Evolutionary conservation across 35 echinoderm and acorn worm genomes (phyloP), one percentile per base, ranked within the genome.

Genomic region (Lytechinus pictus): DNA sequence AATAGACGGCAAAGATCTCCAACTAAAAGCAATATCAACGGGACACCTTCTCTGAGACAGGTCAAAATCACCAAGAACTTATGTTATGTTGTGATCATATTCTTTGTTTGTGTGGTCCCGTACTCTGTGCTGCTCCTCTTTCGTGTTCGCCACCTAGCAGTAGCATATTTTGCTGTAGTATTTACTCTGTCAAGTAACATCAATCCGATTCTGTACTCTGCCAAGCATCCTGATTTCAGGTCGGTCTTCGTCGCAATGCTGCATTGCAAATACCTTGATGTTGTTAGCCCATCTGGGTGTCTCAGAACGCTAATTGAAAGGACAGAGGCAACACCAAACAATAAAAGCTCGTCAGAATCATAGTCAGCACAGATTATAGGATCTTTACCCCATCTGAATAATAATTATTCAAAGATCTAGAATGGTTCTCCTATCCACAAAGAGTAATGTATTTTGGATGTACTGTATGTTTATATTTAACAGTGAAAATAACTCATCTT

Each of bases 161-260:
- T 93, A 0, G 55, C 55, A 5, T 93, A 93, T 27, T 54, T 93
- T 27, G 92, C 92, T 0, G 54, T 93, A 10, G 9, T 93, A 10
- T 93, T 93, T 93, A 54, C 28, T 16, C n/a, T 93, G 11, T 93
- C 92, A 33, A 93, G 92, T 27, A 93, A 93, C 55, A 93, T 93
- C 24, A 93, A 93, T 55, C 92, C 92, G 19, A 93, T 93, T 6
- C 55, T 93, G 8, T 93, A 93, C 57, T 53, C 92, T 55, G 92
- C 92, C 1, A 93, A 93, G 55, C 92, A 93, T 57, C 92, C 92
- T 16, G 92, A 93, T 27, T 93, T 93, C 54, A 93, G 54, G 27
- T 27, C 7, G 92, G 92, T 93, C 52, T 93, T 93, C n/a, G 27
- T 9, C 11, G n/a, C n/a, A 24, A 93, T 93, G 92, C 53, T 93